Base-by-base conservation (phyloP, 2,797 vertebrate genomes). In the Eospalax fontanierii region DNA sequence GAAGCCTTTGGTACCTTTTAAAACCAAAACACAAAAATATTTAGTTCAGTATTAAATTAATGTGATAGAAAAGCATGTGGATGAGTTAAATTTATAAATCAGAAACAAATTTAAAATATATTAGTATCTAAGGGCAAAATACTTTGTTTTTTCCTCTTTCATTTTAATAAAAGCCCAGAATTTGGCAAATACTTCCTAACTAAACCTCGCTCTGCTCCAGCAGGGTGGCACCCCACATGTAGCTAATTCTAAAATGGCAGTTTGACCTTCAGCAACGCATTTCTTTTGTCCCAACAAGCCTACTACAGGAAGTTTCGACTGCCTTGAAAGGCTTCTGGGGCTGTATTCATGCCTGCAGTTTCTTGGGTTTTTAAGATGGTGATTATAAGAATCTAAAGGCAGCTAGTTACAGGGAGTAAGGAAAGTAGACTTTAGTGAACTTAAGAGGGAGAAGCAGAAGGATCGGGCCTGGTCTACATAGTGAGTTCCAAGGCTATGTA, bases 1-100 rank as follows among this genome's bases (percentile, higher is more conserved):
- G 75, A 70, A 71, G 24, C 65, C 80, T 96, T 96, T 97, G 96
- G 96, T 96, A 97, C 85, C 89, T 90, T 97, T 96, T 80, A 94
- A 30, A 78, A 95, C 96, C 43, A 78, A 65, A 90, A 71, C 35
- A 70, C 57, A 95, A 92, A 91, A 95, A 90, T 63, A 87, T 92
- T 97, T 86, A 92, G 59, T 76, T 93, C 61, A 87, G 90, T 91
- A 92, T 92, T 83, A 92, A 92, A 91, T 86, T 89, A 83, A 96
- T 43, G 35, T 90, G 92, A 83, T 82, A 97, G 65, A 96, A 95
- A 96, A 94, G 95, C 6, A 24, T 87, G 33, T 59, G 33, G 5
- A n/a, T 91, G 65, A 83, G 87, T 85, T 91, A 78, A 95, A 92
- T 59, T 82, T 93, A 85, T 80, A 88, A 94, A 94, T 95, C 59